Base-by-base conservation (phyloP, 2,797 vertebrate species). In the Cirrhinus molitorella region DNA sequence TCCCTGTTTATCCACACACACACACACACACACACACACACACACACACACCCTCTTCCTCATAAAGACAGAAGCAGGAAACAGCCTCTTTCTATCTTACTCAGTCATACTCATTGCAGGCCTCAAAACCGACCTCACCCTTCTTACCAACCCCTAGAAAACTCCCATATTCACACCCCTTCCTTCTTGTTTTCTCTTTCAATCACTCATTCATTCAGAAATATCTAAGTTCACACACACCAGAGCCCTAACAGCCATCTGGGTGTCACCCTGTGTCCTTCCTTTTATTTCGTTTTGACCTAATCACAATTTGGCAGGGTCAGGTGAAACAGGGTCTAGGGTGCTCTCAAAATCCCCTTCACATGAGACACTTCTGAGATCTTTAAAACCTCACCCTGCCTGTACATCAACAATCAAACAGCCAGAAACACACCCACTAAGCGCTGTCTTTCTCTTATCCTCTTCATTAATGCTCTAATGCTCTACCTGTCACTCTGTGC, bases 381-480 rank as follows among this genome's bases (percentile, higher is more conserved):
- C 31, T 34, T 34, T 34, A 34, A 34, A 34, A 2, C 49, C 37
- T 21, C 51, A 51, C 9, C 14, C 14, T 67, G 23, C 21, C 40
- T 47, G 66, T 45, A 76, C 19, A 28, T 31, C 10, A 55, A 31
- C n/a, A 61, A 13, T 59, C 25, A 40, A 53, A 74, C 45, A 51
- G 45, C n/a, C 17, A 57, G 34, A 55, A 66, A 28, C 16, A 47
- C 12, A 57, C 17, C 43, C 4, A 10, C 17, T 6, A 71, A 83
- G 77, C 16, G 11, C 19, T 25, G 23, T 59, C 16, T 51, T 63
- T 25, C n/a, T 40, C 66, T 57, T 43, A 68, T 40, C n/a, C 21
- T 70, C 74, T 63, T 83, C 66, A 83, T 83, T 78, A 51, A 37
- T 59, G 65, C 73, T 82, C 12, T 78, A 51, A 37, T 59, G 65